Evolutionary conservation across 1,140 invertebrate genomes (phyloP).

Genomic region (Lanistes nyassanus): DNA sequence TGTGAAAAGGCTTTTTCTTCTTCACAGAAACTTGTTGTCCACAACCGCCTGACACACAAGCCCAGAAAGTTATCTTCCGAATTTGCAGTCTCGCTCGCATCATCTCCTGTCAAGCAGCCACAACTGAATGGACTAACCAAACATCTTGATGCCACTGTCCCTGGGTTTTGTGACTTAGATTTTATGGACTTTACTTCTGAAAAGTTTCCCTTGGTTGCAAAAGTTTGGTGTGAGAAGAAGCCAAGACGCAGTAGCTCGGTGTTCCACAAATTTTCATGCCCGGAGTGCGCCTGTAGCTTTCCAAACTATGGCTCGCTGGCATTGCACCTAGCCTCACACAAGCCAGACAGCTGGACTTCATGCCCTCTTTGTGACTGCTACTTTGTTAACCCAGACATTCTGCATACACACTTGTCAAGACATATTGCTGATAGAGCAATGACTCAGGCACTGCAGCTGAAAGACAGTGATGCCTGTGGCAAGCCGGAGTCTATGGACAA

Average conservation of each 20-base stretch:
- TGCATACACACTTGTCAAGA: conserved; percentile 62
- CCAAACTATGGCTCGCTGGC: conserved; percentile 78
- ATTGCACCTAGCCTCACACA: conserved; percentile 65
- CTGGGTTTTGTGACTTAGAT: conserved; percentile 79
- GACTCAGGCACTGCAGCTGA: conserved; percentile 33
- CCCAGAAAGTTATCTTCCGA: not conserved
- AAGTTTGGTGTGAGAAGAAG: conserved; percentile 77
- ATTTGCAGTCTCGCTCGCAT: too few species aligned
- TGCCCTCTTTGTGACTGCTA: conserved; percentile 62
- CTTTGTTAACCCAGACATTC: conserved; percentile 53
- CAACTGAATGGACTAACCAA: not conserved
- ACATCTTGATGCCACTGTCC: not conserved
- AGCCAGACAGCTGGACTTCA: conserved; percentile 46
- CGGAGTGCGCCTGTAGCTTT: conserved; percentile 78
- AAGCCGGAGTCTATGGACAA: conserved; percentile 62
- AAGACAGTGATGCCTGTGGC: conserved; percentile 27
- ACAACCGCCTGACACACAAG: not conserved
- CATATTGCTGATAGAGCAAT: conserved; percentile 58
- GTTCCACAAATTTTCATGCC: conserved; percentile 77
- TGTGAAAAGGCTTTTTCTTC: conserved; percentile 7
- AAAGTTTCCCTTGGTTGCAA: conserved; percentile 82
- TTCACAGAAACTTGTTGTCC: not conserved
- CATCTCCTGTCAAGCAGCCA: too few species aligned
- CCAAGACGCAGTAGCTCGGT: conserved; percentile 74
- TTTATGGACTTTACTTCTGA: conserved; percentile 82